Evolutionary conservation across 2,113 vertebrate species (phyloP).

Genomic region (Dasyprocta punctata): DNA sequence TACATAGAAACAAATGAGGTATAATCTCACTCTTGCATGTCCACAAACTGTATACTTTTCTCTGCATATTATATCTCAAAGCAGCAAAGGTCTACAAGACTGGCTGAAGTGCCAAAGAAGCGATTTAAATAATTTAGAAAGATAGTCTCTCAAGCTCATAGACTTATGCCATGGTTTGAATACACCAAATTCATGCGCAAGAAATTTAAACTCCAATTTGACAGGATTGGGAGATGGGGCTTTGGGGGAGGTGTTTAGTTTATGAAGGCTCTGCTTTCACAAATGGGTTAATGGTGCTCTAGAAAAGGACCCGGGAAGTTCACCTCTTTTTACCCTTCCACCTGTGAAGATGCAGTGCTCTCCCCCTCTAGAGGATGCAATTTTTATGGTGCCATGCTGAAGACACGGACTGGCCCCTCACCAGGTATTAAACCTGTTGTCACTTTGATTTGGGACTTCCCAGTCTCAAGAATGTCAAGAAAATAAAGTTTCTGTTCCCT

Average conservation of each 20-base stretch:
- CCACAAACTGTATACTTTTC: not conserved
- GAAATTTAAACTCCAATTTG: not conserved
- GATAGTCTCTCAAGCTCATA: not conserved
- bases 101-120: not conserved
- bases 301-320: not conserved
- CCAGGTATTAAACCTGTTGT: not conserved
- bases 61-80: not conserved
- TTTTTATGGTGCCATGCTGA: not conserved
- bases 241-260: not conserved
- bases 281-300: not conserved
- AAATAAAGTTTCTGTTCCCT: not conserved
- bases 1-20: not conserved
- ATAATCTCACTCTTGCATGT: not conserved
- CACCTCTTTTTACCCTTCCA: fast-evolving
- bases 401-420: not conserved
- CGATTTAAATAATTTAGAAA: not conserved
- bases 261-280: not conserved
- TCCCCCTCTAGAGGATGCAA: not conserved
- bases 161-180: not conserved
- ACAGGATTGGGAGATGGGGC: not conserved
- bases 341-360: not conserved
- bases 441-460: not conserved
- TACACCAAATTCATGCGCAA: not conserved
- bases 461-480: not conserved
- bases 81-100: not conserved